phyloP scores from a whole-genome alignment of 2,888 invertebrate species.

The Drosophila maculinotata region DNA sequence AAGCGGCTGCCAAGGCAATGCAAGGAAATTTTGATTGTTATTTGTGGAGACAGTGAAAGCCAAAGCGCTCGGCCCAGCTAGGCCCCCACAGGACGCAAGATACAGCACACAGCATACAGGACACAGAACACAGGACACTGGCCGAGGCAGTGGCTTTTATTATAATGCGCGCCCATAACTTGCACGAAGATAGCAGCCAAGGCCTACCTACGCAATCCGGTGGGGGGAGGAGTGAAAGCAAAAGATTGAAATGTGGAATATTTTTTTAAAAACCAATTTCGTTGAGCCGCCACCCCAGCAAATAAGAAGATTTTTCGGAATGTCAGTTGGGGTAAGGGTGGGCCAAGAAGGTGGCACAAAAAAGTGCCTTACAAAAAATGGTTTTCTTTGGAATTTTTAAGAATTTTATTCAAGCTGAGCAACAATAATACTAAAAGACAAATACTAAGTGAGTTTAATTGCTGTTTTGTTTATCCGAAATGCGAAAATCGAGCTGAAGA shows the following conservation, averaged over 20 bases:
- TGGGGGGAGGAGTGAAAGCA: constrained; percentile 14
- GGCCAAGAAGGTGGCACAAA: constrained; percentile 16
- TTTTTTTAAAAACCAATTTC: constrained; percentile 83
- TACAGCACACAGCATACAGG: constrained; percentile 23
- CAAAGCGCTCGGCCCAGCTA: constrained; percentile 53
- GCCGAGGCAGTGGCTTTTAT: constrained; percentile 63
- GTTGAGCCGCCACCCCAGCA: constrained; percentile 64
- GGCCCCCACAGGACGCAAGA: constrained; percentile 24
- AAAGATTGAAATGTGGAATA: constrained; percentile 81
- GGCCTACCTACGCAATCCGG: constrained; percentile 17
- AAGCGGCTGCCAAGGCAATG: constrained; percentile 58
- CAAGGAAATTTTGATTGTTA: constrained; percentile 73
- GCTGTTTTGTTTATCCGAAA: background rate
- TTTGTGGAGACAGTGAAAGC: constrained; percentile 78
- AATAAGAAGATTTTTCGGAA: constrained; percentile 22
- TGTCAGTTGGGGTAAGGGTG: background rate
- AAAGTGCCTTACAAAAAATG: constrained; percentile 71
- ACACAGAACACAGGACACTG: constrained; percentile 7
- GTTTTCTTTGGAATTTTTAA: constrained; percentile 64
- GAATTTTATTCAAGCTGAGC: constrained; percentile 57
- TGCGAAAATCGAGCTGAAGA: too few relatives aligned
- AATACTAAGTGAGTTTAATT: constrained; percentile 26
- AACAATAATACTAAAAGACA: constrained; percentile 33
- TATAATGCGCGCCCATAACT: constrained; percentile 68
- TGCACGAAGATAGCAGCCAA: constrained; percentile 57